These are phyloP conservation scores for Macrosiphum euphorbiae DNA, from an alignment of 2,888 invertebrate genomes.

Conservation along the genomic window DNA sequence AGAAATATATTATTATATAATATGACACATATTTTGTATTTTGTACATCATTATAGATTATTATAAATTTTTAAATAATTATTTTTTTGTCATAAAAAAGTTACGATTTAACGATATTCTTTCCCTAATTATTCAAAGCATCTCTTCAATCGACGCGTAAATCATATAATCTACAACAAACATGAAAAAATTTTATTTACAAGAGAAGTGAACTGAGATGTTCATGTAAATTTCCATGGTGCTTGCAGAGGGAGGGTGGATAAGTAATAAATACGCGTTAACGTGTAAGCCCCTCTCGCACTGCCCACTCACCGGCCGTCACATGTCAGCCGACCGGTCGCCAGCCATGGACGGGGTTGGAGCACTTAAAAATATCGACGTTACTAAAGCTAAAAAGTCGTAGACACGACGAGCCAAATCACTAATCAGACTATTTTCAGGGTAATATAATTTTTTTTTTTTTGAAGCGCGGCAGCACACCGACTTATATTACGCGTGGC, in stretches of 20 bases:
- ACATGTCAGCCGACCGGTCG: neutral
- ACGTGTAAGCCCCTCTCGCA: neutral
- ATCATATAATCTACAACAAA: neutral
- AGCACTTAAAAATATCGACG: conserved; percentile 29
- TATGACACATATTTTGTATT: neutral
- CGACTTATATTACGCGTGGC: neutral
- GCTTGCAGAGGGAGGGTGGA: neutral
- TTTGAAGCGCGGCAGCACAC: neutral
- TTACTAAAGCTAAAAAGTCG: conserved; percentile 41
- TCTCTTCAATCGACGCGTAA: neutral
- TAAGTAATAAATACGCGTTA: neutral
- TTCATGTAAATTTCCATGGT: neutral
- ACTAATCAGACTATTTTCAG: neutral
- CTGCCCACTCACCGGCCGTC: neutral
- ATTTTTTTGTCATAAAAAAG: neutral
- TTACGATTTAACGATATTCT: too few relatives aligned
- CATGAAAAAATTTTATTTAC: neutral
- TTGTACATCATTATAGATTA: neutral
- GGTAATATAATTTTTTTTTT: neutral
- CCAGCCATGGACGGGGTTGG: neutral
- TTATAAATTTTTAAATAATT: neutral
- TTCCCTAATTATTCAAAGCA: too few relatives aligned
- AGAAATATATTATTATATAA: neutral
- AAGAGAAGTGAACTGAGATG: neutral
- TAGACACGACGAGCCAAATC: neutral